Percentiles rank a stretch among this genome's conserved stretches.
Evolutionary conservation across 1,140 invertebrate genomes (phyloP).

Genomic region (Solenopsis invicta): DNA sequence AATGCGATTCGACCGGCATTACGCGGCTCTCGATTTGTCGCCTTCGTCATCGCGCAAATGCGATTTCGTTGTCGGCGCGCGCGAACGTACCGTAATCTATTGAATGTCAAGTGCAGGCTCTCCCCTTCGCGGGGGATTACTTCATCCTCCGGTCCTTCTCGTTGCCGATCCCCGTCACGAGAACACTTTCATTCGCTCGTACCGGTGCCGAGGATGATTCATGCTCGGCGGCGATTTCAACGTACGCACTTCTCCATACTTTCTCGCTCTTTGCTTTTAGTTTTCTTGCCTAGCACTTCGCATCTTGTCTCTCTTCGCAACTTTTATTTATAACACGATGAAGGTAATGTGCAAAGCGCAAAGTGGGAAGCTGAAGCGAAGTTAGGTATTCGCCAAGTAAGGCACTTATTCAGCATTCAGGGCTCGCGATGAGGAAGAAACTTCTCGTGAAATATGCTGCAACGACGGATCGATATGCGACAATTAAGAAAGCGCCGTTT

Average conservation of each 20-base stretch:
- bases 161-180: background rate
- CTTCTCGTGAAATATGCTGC: constrained; percentile 16
- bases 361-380: constrained; percentile 28
- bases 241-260: background rate
- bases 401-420: constrained; percentile 37
- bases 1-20: constrained; percentile 62
- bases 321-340: constrained; percentile 54
- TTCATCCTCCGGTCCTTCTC: background rate
- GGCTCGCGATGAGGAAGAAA: constrained; percentile 27
- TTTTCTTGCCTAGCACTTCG: background rate
- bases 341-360: constrained; percentile 32
- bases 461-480: background rate
- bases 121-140: constrained; percentile 41
- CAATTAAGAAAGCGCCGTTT: constrained; percentile 4
- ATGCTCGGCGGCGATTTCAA: background rate
- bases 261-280: background rate
- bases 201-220: constrained; percentile 42
- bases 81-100: constrained; percentile 13
- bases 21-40: constrained; percentile 35
- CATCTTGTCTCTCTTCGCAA: background rate
- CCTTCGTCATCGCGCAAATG: constrained; percentile 56
- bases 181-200: background rate
- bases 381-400: constrained; percentile 27
- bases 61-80: constrained; percentile 50
- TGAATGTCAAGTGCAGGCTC: constrained; percentile 53